Evolutionary conservation across 2,797 vertebrate species (phyloP), one percentile per base, ranked within the genome.

Genomic region (Chanos chanos): DNA sequence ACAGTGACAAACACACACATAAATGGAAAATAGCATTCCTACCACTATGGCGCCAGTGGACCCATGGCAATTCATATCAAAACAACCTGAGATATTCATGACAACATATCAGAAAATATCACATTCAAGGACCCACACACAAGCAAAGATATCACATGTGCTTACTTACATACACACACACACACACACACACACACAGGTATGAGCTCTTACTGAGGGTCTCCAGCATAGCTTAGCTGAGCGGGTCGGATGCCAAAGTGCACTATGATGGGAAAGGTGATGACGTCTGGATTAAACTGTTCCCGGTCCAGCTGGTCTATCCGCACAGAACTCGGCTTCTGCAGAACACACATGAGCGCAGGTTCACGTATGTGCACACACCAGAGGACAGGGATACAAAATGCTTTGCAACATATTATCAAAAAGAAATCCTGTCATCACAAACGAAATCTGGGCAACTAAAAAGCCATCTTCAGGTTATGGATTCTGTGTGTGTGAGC

Each of bases 251-350:
- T 99, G 44, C 97, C 97, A 6, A 99, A 99, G 74, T 99, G 97
- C 24, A 99, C 97, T 40, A 99, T 98, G 85, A 99, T 95, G 53
- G 97, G 97, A 80, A 98, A 98, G 71, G 97, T 98, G 89, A 99
- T 98, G 83, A 98, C 95, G 47, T 96, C 96, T 0, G 94, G 91
- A 85, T 97, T 98, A 87, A 98, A 98, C 84, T 98, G 96, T 76
- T 99, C 97, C 0, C 97, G 86, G 86, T 99, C 97, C 85, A 99
- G 85, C 47, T 99, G 97, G 88, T 99, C 97, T 15, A 99, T 99
- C 19, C 97, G 93, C 79, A 99, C 97, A 0, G 97, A 99, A 80
- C 95, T 99, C 30, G 97, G 97, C 81, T 99, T 99, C 97, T 99
- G 79, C 27, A n/a, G 37, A 75, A 77, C 68, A 41, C 4, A 34